Conservation (phyloP, 1,140 invertebrate species). For the Apis laboriosa region DNA sequence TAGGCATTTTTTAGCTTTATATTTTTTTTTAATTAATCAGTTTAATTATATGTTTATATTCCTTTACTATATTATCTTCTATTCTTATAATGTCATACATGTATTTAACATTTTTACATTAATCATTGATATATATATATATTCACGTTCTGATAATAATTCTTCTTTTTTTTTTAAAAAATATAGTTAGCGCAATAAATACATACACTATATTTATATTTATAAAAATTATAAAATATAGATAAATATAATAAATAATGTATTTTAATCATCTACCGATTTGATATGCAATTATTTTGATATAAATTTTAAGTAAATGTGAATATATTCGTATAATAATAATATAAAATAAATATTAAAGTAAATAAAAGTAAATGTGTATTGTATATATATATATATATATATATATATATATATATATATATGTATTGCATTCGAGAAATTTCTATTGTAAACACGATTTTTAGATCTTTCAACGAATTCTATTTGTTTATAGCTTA, state of each 20-base stretch:
- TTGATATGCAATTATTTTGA: neutral
- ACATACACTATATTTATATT: too few species aligned
- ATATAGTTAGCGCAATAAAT: neutral
- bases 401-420: too few species aligned
- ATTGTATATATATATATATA: neutral
- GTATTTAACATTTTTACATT: neutral
- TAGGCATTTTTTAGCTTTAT: neutral
- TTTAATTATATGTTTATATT: neutral
- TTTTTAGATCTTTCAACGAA: neutral
- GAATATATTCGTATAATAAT: too few species aligned
- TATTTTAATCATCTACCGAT: too few species aligned
- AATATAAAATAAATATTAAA: too few species aligned
- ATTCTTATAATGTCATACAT: neutral
- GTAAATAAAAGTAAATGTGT: neutral
- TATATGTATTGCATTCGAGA: neutral
- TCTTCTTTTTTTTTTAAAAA: too few species aligned
- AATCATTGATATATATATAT: neutral
- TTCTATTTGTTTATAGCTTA: constrained; percentile 18
- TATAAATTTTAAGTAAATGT: too few species aligned
- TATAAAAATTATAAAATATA: too few species aligned
- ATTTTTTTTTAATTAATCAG: neutral
- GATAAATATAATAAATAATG: too few species aligned
- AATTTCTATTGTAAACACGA: neutral
- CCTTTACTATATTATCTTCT: neutral
- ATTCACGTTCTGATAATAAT: neutral